A percentile compares a stretch with the other conserved stretches of the same genome.
These are phyloP conservation scores for Xyrauchen texanus DNA, from an alignment of 2,113 vertebrate genomes.

Conservation along the genomic window DNA sequence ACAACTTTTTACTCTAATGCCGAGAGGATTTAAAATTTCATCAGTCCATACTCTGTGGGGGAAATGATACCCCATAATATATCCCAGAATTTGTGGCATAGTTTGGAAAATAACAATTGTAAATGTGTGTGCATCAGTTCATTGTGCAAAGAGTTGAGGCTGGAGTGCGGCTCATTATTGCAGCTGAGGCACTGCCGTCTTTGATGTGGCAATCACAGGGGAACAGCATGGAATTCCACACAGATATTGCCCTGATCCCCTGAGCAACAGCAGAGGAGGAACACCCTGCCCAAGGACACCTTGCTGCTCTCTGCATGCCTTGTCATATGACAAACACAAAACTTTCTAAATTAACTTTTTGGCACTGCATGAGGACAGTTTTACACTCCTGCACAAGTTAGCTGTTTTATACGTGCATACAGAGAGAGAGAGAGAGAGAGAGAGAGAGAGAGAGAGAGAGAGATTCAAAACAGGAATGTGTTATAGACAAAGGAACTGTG, in stretches of 20 bases:
- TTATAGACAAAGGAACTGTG: too few species aligned
- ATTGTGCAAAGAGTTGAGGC: background rate
- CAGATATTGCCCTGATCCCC: conserved; percentile 40
- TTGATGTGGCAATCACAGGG: conserved; percentile 24
- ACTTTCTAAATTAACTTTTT: background rate
- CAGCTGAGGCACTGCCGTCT: background rate
- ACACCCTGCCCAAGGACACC: background rate
- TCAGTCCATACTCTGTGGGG: too few species aligned
- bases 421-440: too few species aligned
- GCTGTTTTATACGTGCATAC: background rate
- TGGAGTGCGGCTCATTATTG: conserved; percentile 36
- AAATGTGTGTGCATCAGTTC: background rate
- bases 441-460: too few species aligned
- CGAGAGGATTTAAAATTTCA: too few species aligned
- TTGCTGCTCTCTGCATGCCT: background rate
- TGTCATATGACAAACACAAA: background rate
- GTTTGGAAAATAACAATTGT: too few species aligned
- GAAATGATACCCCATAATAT: too few species aligned
- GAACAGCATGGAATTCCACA: conserved; percentile 42
- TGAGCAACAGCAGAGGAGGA: conserved; percentile 6
- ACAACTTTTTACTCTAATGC: too few species aligned
- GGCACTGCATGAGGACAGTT: background rate
- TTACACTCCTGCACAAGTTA: background rate
- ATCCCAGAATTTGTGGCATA: background rate
- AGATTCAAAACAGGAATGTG: too few species aligned